A percentile compares a stretch with the other conserved stretches of the same genome.
These are phyloP conservation scores for Monochamus alternatus DNA, from an alignment of 2,888 invertebrate genomes.

Conservation along the genomic window DNA sequence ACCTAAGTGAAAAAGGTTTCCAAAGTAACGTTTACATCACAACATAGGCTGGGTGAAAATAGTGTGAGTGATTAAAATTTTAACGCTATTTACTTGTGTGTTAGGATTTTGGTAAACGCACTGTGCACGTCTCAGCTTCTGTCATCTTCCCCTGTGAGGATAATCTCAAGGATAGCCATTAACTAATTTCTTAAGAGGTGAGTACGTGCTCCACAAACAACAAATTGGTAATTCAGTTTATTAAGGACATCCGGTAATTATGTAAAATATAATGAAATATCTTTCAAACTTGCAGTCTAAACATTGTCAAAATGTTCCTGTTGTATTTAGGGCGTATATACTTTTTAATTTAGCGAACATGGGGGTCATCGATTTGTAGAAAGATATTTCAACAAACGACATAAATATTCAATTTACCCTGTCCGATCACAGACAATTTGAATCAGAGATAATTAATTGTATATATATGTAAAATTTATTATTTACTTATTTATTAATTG, in stretches of 20 bases:
- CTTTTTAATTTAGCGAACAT: no score
- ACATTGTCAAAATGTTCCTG: not conserved
- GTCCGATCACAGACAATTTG: no score
- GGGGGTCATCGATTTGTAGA: no score
- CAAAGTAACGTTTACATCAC: constrained; percentile 32
- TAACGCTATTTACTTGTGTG: not conserved
- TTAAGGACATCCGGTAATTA: constrained; percentile 28
- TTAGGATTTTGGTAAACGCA: not conserved
- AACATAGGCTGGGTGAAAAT: constrained; percentile 25
- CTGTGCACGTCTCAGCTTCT: not conserved
- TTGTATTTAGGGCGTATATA: not conserved
- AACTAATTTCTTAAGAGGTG: constrained; percentile 21
- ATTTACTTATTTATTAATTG: no score
- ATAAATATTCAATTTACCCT: no score
- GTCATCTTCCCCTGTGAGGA: constrained; percentile 6
- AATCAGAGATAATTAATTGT: no score
- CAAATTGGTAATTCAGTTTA: constrained; percentile 27
- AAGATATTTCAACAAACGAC: no score
- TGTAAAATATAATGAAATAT: constrained; percentile 1
- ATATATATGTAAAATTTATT: no score
- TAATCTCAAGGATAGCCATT: constrained; percentile 19
- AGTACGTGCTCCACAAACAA: constrained; percentile 10
- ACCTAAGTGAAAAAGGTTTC: constrained; percentile 29
- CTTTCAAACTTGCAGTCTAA: not conserved
- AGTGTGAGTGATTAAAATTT: constrained; percentile 16